A percentile compares a stretch with the other conserved stretches of the same genome.
Evolutionary conservation across 2,888 invertebrate genomes (phyloP).

Genomic region (Noctuana brunneofusca): DNA sequence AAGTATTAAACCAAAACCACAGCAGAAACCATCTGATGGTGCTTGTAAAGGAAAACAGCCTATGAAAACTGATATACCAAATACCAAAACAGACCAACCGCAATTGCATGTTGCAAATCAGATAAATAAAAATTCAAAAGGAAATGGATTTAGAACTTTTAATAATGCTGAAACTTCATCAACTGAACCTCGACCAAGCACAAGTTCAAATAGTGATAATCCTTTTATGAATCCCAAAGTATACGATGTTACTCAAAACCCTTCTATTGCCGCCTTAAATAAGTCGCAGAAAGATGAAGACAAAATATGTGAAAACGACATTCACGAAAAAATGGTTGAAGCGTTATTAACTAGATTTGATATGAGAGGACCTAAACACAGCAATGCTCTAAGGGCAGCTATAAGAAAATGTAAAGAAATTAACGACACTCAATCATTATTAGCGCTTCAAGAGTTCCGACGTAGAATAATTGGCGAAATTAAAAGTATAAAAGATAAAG

Average conservation of each 20-base stretch:
- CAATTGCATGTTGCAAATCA: neutral
- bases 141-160: neutral
- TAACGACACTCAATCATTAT: neutral
- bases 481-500: neutral
- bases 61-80: neutral
- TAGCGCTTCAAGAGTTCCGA: constrained; percentile 11
- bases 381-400: constrained; percentile 11
- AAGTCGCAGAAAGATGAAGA: neutral
- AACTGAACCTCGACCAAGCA: neutral
- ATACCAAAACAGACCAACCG: neutral
- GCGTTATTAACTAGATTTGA: constrained; percentile 12
- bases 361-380: constrained; percentile 16
- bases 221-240: neutral
- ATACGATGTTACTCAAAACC: neutral
- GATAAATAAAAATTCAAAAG: neutral
- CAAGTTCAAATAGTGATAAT: neutral
- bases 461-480: constrained; percentile 11
- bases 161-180: neutral
- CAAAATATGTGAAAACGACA: neutral
- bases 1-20: neutral
- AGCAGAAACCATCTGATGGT: neutral
- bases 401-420: constrained; percentile 15
- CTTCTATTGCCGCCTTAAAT: neutral
- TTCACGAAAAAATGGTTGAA: constrained; percentile 2
- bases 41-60: neutral